Base-by-base conservation (phyloP, 2,888 invertebrate species). In the Nematopogon swammerdamellus region DNA sequence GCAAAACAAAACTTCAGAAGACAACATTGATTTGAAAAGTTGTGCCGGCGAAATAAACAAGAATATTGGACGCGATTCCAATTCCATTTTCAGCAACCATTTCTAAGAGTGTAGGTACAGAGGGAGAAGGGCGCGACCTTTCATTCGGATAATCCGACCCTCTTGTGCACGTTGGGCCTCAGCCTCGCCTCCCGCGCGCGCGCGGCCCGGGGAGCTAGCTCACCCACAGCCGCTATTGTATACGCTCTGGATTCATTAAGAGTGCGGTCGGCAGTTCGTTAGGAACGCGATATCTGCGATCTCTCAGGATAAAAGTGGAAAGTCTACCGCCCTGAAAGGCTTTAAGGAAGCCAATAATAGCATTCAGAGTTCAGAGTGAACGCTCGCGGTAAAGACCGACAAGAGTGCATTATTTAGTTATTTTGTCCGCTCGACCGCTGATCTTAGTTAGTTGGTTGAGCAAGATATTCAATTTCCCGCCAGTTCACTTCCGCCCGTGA, bases 231-330 rank as follows among this genome's bases (percentile, higher is more conserved):
- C 45, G 5, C 48, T 18, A 50, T 50, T 50, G 50, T 50, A 44
- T 45, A 45, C 45, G 54, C 52, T 51, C 45, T 49, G 52, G 50
- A 53, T 56, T 56, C 56, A 56, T 56, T 56, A 56, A 54, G 51
- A 44, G 49, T 51, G 56, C 55, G 56, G 55, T 56, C 53, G 52
- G 48, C 49, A 52, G 51, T 56, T 56, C 55, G 56, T 56, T 56
- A 56, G 49, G 52, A 50, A 50, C 52, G 51, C 46, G 54, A 53
- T 53, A 54, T 54, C 54, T 49, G 50, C 51, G 19, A 50, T 50
- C 50, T 47, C 46, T 46, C 20, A 8, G 51, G 46, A 51, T 42
- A 47, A 50, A 51, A 52, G 46, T 50, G 25, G 20, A 49, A 51
- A 46, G 49, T 50, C 36, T 48, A 43, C 16, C 43, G 19, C 14